Base-by-base conservation (phyloP, 2,888 invertebrate genomes). In the Drosophila monieri region DNA sequence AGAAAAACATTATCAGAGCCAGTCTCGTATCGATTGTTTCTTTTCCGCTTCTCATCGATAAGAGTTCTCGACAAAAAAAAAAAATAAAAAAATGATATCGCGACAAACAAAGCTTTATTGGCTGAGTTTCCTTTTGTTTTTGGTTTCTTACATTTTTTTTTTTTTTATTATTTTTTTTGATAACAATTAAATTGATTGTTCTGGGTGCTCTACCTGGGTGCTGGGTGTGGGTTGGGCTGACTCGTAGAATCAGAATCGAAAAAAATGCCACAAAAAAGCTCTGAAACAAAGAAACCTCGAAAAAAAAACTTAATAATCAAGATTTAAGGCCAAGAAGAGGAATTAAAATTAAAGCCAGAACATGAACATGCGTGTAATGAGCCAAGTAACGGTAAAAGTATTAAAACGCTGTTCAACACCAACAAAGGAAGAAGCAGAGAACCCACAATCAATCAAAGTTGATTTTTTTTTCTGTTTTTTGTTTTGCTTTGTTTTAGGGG, bases 351-450 rank as follows among this genome's bases (percentile, higher is more conserved):
- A n/a, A 62, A 62, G 48, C 18, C 69, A 71, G 71, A 74, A 69
- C 65, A 70, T 41, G 79, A 74, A 69, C 62, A 70, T 41, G 79
- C 67, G 67, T 72, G 72, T 77, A 78, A 73, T 80, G 78, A 83
- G 79, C 77, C 58, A 77, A 66, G 61, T 64, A 79, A 77, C 77
- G 78, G 78, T 77, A 79, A 79, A 79, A 73, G 74, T 70, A 70
- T 60, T 32, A 32, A 73, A 65, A 48, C 46, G 30, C 12, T 47
- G 56, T 46, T 55, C 25, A 46, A 37, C 44, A 46, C 27, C 21
- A 30, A 12, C 21, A 55, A 21, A 53, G 21, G 23, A 46, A 39
- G 46, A 56, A 56, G 9, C 21, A 23, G 30, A 21, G 15, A 23
- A 56, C 46, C 23, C 39, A 60, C 46, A 60, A 41, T 60, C 39